Base-by-base conservation (phyloP, 2,888 invertebrate genomes). In the Ferrisia virgata region DNA sequence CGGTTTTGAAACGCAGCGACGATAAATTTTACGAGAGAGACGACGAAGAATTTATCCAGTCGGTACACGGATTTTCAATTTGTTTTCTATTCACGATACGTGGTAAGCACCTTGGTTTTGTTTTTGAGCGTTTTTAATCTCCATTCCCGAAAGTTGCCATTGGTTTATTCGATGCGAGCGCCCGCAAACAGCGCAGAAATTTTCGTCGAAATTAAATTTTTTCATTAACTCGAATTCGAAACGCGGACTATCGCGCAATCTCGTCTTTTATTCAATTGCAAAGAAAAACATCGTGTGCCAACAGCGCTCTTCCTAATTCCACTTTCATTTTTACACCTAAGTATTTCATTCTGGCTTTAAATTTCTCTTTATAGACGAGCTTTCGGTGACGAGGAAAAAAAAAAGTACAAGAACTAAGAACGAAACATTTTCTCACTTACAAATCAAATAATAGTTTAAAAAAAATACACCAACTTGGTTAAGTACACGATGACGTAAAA, bases 141-240 rank as follows among this genome's bases (percentile, higher is more conserved):
- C 9, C 53, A 53, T 53, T 13, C 53, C n/a, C n/a, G n/a, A n/a
- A n/a, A n/a, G n/a, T n/a, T n/a, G 18, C 13, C 47, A 47, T 53
- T 22, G 53, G 0, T 53, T 8, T 18, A 22, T 22, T 53, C 53
- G 22, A 53, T 22, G 53, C 53, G 53, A 53, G 9, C 22, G 22
- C 22, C 53, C 53, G 53, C 22, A 53, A 53, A 53, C 36, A 36
- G n/a, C 53, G 22, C 22, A 11, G 53, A 53, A 53, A 53, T 53
- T 53, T 53, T 53, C 53, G 53, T 53, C 64, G 64, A 64, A 64
- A 64, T 64, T 64, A 64, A 64, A 64, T 64, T 64, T 64, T 64
- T 64, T 64, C 64, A 64, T 64, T 64, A 64, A 25, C 28, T n/a
- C 28, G 25, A 64, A 28, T 64, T 64, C 64, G 64, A 64, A 53